Percentiles rank a stretch among this genome's conserved stretches.
Evolutionary conservation across 2,113 vertebrate genomes (phyloP).

Genomic region (Boleophthalmus pectinirostris): DNA sequence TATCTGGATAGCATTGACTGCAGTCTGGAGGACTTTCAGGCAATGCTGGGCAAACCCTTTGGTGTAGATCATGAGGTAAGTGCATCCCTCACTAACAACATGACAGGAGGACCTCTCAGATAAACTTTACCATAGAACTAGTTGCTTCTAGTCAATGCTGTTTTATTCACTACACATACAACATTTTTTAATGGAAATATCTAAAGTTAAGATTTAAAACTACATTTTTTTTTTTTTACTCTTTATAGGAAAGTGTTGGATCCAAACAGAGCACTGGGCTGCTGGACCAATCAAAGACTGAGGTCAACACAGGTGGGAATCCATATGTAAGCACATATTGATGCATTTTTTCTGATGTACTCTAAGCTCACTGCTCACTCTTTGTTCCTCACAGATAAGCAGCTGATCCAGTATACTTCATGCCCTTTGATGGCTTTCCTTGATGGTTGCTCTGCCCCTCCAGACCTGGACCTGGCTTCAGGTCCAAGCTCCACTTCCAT

Average conservation of each 20-base stretch:
- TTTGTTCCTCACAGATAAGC: constrained; percentile 80
- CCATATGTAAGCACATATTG: background rate
- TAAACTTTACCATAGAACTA: background rate
- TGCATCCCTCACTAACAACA: background rate
- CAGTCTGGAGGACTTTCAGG: constrained; percentile 97
- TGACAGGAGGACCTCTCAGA: background rate
- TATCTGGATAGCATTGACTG: constrained; percentile 98
- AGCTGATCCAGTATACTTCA: constrained; percentile 91
- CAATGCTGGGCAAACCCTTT: constrained; percentile 93
- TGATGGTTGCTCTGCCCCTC: constrained; percentile 78
- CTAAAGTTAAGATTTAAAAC: background rate
- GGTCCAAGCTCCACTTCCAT: constrained; percentile 1
- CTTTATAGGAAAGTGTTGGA: constrained; percentile 44
- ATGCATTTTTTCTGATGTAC: background rate
- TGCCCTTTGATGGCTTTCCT: constrained; percentile 91
- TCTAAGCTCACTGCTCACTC: background rate
- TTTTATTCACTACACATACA: background rate
- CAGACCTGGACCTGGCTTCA: constrained; percentile 41
- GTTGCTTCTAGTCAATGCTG: background rate
- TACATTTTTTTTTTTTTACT: background rate
- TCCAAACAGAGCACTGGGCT: constrained; percentile 40
- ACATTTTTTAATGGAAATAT: background rate
- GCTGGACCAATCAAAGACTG: constrained; percentile 10
- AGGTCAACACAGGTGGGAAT: constrained; percentile 42
- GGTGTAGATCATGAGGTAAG: constrained; percentile 85